Evolutionary conservation across 1,140 invertebrate species (phyloP), one percentile per base, ranked within the genome.

Genomic region (Drosophila littoralis): DNA sequence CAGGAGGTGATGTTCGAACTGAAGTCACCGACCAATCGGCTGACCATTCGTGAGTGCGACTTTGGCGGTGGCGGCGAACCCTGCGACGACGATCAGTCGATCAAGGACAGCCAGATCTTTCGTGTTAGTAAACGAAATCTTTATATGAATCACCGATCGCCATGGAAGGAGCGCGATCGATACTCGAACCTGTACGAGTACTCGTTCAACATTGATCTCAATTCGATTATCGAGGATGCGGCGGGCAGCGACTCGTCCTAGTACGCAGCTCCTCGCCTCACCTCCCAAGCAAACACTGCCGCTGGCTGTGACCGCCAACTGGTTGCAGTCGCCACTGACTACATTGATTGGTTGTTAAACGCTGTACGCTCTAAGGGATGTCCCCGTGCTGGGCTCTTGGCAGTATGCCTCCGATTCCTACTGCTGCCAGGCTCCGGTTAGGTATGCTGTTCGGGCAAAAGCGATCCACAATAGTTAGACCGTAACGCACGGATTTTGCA

Each of bases 121-220:
- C 91, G 91, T 85, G 91, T 92, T 92, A 92, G 91, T 88, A 92
- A 92, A 91, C 84, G 91, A 90, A 92, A 91, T 91, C 88, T 92
- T 85, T 91, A 92, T 89, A 90, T 91, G 86, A 91, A 92, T 90
- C 86, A 91, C 61, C 79, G 90, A 65, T 91, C 90, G 77, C 91
- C 91, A 51, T 91, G 91, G 84, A 91, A 89, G 75, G 91, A 92
- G 74, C 88, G 90, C 72, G 90, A 92, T 76, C 86, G 92, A 12
- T 92, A 92, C 73, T 92, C 92, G 10, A 92, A 92, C 75, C 88
- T 92, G 10, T 92, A 92, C 60, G 92, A 92, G 73, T 92, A 92
- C 57, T 91, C 91, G 71, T 92, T 92, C 69, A 92, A 92, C 78
- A 92, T 92, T 58, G 91, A 92, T 91, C 77, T 92, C 48, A 92